These are phyloP conservation scores for Datnioides undecimradiatus DNA, from an alignment of 2,113 vertebrate genomes.

Conservation along the genomic window DNA sequence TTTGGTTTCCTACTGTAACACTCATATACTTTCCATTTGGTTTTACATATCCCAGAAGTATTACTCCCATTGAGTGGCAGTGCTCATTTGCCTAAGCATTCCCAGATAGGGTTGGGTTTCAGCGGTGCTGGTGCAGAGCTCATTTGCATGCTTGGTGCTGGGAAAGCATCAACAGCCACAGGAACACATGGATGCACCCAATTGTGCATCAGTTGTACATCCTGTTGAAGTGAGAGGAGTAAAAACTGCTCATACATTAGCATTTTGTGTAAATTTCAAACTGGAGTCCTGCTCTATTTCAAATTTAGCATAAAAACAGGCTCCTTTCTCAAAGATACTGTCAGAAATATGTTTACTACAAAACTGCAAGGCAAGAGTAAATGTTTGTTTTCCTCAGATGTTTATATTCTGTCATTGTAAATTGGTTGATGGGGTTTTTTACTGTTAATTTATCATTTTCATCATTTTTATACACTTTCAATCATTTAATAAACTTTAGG, in stretches of 20 bases:
- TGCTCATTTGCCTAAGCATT: conserved; percentile 37
- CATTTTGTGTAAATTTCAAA: background rate
- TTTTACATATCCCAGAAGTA: conserved; percentile 22
- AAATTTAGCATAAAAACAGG: too few relatives aligned
- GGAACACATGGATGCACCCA: background rate
- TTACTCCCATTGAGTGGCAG: background rate
- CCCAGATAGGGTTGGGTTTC: background rate
- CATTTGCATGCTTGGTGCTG: conserved; percentile 43
- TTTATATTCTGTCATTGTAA: too few relatives aligned
- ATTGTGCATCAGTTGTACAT: background rate
- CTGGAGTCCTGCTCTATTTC: background rate
- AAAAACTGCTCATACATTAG: background rate
- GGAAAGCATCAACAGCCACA: background rate
- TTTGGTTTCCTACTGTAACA: background rate
- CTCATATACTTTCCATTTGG: conserved; percentile 31
- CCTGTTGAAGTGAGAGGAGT: background rate
- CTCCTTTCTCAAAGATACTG: too few relatives aligned
- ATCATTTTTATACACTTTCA: too few relatives aligned
- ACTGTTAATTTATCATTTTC: too few relatives aligned
- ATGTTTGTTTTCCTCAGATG: too few relatives aligned
- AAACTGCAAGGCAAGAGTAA: background rate
- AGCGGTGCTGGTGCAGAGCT: background rate
- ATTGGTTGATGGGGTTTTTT: too few relatives aligned
- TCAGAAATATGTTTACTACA: background rate
- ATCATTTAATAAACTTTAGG: too few relatives aligned